A percentile compares a stretch with the other conserved stretches of the same genome.
Conservation (phyloP, 1,140 invertebrate genomes). For the Zophobas atratus region DNA sequence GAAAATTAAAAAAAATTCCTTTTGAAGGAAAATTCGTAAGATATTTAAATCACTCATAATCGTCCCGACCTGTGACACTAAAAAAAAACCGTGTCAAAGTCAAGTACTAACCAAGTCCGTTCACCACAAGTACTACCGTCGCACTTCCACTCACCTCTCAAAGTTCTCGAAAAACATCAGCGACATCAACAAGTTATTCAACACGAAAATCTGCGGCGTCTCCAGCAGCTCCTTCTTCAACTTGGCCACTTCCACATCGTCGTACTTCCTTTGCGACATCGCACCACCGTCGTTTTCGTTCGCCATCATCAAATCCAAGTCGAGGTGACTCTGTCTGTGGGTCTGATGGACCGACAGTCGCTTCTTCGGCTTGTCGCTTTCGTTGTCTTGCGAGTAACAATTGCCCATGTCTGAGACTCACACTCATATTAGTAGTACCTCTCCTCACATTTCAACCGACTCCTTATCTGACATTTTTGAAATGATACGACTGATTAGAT, state of each 20-base stretch:
- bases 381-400: slow-evolving; percentile 7
- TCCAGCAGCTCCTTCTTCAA: slow-evolving; percentile 75
- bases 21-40: too few relatives aligned
- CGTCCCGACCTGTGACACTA: too few relatives aligned
- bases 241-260: slow-evolving; percentile 68
- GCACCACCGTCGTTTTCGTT: slow-evolving; percentile 23
- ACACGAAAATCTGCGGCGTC: slow-evolving; percentile 78
- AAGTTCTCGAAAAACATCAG: slow-evolving; percentile 86
- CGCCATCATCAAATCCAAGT: slow-evolving; percentile 6
- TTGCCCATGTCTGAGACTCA: slow-evolving; percentile 4
- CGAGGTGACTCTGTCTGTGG: background rate
- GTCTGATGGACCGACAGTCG: slow-evolving; percentile 5
- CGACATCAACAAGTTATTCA: slow-evolving; percentile 84
- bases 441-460: background rate
- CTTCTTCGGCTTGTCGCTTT: background rate
- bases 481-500: background rate
- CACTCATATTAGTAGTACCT: slow-evolving; percentile 25
- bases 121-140: background rate
- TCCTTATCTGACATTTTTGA: slow-evolving; percentile 40
- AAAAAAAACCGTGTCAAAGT: too few relatives aligned
- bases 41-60: too few relatives aligned
- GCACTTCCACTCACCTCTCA: slow-evolving; percentile 74
- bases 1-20: too few relatives aligned
- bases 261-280: slow-evolving; percentile 63
- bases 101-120: background rate